Evolutionary conservation across 2,888 invertebrate species (phyloP).

Genomic region (Cheilosia scutellata): DNA sequence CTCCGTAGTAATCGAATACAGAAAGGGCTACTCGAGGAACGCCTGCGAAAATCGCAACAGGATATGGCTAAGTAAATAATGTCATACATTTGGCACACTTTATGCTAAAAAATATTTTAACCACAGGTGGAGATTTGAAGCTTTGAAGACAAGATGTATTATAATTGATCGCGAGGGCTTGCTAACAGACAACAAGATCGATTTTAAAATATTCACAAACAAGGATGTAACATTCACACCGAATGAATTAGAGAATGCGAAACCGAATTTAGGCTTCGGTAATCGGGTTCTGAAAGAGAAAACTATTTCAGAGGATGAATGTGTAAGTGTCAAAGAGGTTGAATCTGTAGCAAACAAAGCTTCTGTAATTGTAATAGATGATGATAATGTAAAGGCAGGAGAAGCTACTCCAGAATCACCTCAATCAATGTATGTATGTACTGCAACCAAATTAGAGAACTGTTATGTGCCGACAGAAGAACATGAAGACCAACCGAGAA

Average conservation of each 20-base stretch:
- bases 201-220: constrained; percentile 79
- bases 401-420: constrained; percentile 7
- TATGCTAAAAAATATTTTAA: constrained; percentile 53
- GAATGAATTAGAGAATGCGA: constrained; percentile 78
- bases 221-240: constrained; percentile 80
- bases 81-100: constrained; percentile 21
- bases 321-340: neutral
- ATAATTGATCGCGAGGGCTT: constrained; percentile 82
- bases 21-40: constrained; percentile 81
- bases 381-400: neutral
- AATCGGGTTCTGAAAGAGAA: neutral
- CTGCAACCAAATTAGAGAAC: neutral
- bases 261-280: constrained; percentile 77
- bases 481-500: constrained; percentile 5
- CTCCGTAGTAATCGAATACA: constrained; percentile 81
- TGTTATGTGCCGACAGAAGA: neutral
- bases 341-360: neutral
- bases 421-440: neutral
- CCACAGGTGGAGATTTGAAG: constrained; percentile 83
- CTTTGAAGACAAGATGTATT: constrained; percentile 82
- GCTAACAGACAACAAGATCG: constrained; percentile 81
- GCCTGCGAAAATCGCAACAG: constrained; percentile 81
- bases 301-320: neutral
- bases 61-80: constrained; percentile 81
- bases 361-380: constrained; percentile 13